Conservation (phyloP, 2,888 invertebrate genomes). For the Loripinus fragilis region DNA sequence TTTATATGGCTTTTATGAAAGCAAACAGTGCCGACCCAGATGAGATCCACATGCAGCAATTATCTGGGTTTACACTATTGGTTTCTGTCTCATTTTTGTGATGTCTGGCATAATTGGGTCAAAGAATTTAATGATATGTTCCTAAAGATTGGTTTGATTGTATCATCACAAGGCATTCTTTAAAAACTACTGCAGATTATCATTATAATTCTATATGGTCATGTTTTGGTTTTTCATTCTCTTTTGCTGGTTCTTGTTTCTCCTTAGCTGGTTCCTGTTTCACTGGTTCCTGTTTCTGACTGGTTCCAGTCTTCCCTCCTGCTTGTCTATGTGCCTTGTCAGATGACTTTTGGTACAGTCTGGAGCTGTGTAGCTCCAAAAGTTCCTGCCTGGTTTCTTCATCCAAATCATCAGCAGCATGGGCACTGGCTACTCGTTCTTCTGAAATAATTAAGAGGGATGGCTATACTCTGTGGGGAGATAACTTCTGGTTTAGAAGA, state of each 20-base stretch:
- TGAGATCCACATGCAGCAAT: no score
- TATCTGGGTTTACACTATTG: no score
- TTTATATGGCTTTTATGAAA: no score
- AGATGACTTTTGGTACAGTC: constrained; percentile 44
- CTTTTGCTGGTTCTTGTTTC: not conserved
- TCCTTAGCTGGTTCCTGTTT: not conserved
- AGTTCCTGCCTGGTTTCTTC: constrained; percentile 46
- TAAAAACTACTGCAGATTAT: no score
- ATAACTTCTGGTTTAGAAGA: no score
- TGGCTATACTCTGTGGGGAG: no score
- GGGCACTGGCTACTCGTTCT: not conserved
- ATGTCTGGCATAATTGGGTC: no score
- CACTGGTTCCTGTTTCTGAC: not conserved
- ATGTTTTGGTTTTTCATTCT: not conserved
- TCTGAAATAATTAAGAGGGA: not conserved
- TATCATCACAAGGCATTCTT: no score
- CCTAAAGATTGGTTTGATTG: no score
- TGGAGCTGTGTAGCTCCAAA: constrained; percentile 40
- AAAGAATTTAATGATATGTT: no score
- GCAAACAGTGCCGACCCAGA: no score
- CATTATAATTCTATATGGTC: constrained; percentile 5
- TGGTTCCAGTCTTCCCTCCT: not conserved
- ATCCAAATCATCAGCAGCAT: constrained; percentile 26
- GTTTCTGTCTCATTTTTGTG: no score
- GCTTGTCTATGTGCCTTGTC: constrained; percentile 12